Evolutionary conservation across 1,140 invertebrate species (phyloP), one percentile per base, ranked within the genome.

Genomic region (Macrostomum lignano): DNA sequence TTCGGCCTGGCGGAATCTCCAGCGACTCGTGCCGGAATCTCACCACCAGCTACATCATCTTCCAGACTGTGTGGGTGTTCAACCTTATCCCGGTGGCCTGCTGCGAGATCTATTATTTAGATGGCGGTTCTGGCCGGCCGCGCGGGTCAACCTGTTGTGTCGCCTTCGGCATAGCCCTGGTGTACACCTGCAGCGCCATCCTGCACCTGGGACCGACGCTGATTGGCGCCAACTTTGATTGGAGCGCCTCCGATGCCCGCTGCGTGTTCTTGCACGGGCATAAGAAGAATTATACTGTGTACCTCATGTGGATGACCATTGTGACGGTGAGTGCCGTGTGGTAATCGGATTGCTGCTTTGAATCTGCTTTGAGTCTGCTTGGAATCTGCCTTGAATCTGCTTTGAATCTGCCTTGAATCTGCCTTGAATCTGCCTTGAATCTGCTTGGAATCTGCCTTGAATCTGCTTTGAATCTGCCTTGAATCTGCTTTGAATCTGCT

Each of bases 151-250:
- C 50, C 13, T 52, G 51, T 33, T 57, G 54, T 43, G 41, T 54
- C 6, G 17, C 46, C 7, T 57, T 57, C 39, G 54, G 52, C 17
- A 43, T 55, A 19, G 30, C 51, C 9, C 46, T 54, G 36, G 49
- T 55, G 14, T 57, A 57, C 35, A 41, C 50, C 15, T 49, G 45
- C 9, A 53, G 51, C 32, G 35, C 51, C 3, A 54, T 57, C 28
- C 41, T 57, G 9, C 54, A 57, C 39, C 44, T 57, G 13, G 54
- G 54, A 17, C 54, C 54, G 25, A 57, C 54, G 7, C 39, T 57
- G 7, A 55, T 57, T 31, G 54, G 54, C 19, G 54, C 52, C 28
- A 44, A 48, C 41, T 53, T 55, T 39, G 43, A 46, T 30, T 57
- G 48, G 38, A 46, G 54, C 36, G 41, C 45, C 0, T 42, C 49